Percentiles rank a stretch among this genome's conserved stretches.
phyloP scores from a whole-genome alignment of 1,140 invertebrate species.

The Hypothenemus hampei region DNA sequence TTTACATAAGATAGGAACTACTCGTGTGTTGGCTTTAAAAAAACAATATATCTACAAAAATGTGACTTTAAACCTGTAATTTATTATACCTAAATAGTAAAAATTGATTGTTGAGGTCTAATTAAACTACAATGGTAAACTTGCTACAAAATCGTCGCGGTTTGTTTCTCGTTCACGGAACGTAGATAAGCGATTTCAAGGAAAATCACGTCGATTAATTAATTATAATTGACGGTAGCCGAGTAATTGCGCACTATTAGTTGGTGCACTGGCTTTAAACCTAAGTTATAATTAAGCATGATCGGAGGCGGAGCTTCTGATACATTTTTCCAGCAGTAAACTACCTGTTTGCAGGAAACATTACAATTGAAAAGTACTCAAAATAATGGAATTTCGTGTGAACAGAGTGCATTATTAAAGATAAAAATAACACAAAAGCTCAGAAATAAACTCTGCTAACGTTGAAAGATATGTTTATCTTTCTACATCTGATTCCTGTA shows the following conservation, averaged over 20 bases:
- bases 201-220: conserved; percentile 31
- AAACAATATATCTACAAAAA: no score
- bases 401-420: background rate
- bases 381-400: background rate
- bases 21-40: no score
- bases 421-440: no score
- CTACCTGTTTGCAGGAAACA: background rate
- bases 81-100: no score
- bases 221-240: conserved; percentile 38
- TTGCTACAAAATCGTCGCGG: conserved; percentile 11
- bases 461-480: no score
- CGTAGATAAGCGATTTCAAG: conserved; percentile 25
- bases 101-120: no score
- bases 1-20: conserved; percentile 10
- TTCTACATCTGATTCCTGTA: no score
- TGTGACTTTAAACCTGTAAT: no score
- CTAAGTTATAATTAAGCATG: conserved; percentile 35
- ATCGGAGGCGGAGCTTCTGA: conserved; percentile 26
- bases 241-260: conserved; percentile 36
- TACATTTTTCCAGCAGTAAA: background rate
- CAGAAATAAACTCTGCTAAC: no score
- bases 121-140: background rate
- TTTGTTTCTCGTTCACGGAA: conserved; percentile 17
- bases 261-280: conserved; percentile 16
- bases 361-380: background rate